Percentiles rank a stretch among this genome's conserved stretches.
phyloP scores from a whole-genome alignment of 92 coral and sea anemone species.

The Actinostola sp. region DNA sequence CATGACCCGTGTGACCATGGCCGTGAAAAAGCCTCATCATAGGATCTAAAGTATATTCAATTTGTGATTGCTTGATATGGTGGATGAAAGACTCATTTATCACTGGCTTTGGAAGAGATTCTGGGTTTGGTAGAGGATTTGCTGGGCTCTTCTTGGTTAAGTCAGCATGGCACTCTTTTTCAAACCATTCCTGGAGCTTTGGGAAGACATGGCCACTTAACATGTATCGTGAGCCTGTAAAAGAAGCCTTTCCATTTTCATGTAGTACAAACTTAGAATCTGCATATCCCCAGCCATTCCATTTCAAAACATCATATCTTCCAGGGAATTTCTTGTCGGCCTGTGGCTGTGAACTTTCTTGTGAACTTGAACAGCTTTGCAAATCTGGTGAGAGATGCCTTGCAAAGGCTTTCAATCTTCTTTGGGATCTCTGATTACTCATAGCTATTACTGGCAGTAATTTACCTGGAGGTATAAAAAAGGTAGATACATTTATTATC shows the following conservation, averaged over 20 bases:
- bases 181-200: slow-evolving; percentile 88
- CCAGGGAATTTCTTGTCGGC: slow-evolving; percentile 55
- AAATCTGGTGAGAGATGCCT: slow-evolving; percentile 52
- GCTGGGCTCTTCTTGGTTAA: slow-evolving; percentile 66
- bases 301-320: slow-evolving; percentile 67
- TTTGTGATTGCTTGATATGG: slow-evolving; percentile 51
- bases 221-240: slow-evolving; percentile 82
- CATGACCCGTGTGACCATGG: slow-evolving; percentile 96
- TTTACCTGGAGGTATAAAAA: too few relatives aligned
- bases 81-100: slow-evolving; percentile 76
- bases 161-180: slow-evolving; percentile 79
- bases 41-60: slow-evolving; percentile 78
- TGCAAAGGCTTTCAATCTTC: slow-evolving; percentile 66
- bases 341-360: too few relatives aligned
- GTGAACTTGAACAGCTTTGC: slow-evolving; percentile 41
- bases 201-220: slow-evolving; percentile 93
- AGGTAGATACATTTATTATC: too few relatives aligned
- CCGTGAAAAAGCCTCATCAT: slow-evolving; percentile 87
- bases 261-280: slow-evolving; percentile 79
- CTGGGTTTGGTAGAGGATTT: slow-evolving; percentile 84
- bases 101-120: slow-evolving; percentile 71
- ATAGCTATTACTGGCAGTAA: neutral
- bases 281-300: slow-evolving; percentile 99
- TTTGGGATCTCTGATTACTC: slow-evolving; percentile 60
- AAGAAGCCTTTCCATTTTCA: slow-evolving; percentile 70